A percentile compares a stretch with the other conserved stretches of the same genome.
phyloP scores from a whole-genome alignment of 1,140 invertebrate species.

The Contarinia nasturtii region DNA sequence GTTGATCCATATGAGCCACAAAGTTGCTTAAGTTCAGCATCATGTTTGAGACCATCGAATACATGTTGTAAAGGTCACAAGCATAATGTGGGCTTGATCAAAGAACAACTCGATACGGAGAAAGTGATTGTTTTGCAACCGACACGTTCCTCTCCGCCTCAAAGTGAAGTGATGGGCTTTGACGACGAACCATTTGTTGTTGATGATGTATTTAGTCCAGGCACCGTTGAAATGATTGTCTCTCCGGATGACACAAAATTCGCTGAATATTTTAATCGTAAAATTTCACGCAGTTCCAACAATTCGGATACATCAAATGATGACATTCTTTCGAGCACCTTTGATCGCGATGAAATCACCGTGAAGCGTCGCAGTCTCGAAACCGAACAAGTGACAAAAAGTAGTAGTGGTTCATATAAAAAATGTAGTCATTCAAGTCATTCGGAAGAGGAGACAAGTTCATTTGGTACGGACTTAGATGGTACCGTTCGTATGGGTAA shows the following conservation, averaged over 20 bases:
- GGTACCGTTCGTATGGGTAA: slow-evolving; percentile 59
- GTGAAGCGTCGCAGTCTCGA: slow-evolving; percentile 19
- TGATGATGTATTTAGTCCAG: slow-evolving; percentile 41
- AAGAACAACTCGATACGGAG: slow-evolving; percentile 14
- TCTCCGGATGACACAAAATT: slow-evolving; percentile 27
- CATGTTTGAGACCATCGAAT: slow-evolving; percentile 24
- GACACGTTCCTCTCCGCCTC: slow-evolving; percentile 29
- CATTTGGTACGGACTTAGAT: slow-evolving; percentile 49
- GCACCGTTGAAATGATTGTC: slow-evolving; percentile 29
- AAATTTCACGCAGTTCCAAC: slow-evolving; percentile 38
- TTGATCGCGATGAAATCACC: slow-evolving; percentile 24
- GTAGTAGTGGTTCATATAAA: slow-evolving; percentile 30
- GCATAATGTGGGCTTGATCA: slow-evolving; percentile 5
- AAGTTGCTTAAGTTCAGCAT: slow-evolving; percentile 32
- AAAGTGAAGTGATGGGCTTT: slow-evolving; percentile 35
- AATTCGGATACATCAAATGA: slow-evolving; percentile 39
- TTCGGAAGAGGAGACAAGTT: slow-evolving; percentile 44
- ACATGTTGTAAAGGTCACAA: slow-evolving; percentile 13
- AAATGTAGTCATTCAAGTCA: slow-evolving; percentile 39
- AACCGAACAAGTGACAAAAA: slow-evolving; percentile 6
- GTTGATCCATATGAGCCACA: slow-evolving; percentile 16
- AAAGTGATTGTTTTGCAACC: slow-evolving; percentile 36
- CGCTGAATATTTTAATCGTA: slow-evolving; percentile 20
- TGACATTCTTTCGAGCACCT: slow-evolving; percentile 29
- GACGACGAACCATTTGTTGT: slow-evolving; percentile 37